Base-by-base conservation (phyloP, 2,113 vertebrate genomes). In the Felis chaus region DNA sequence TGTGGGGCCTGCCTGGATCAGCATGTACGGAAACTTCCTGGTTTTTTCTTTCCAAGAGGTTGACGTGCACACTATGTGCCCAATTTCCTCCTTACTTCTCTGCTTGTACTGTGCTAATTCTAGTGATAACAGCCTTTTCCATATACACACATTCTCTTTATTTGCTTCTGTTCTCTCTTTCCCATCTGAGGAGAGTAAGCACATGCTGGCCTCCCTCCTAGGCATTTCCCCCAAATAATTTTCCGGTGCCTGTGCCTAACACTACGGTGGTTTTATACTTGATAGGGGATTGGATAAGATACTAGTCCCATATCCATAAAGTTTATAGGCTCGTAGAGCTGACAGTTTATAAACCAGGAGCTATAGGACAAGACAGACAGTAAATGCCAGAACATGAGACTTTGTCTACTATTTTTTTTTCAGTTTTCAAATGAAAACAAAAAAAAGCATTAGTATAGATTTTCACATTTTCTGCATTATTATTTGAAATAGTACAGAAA, bases 41-140 rank as follows among this genome's bases (percentile, higher is more conserved):
- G 31, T 19, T 3, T 11, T 92, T 73, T 53, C 39, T 63, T 82
- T 71, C 57, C 39, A 33, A 45, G 66, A 73, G 53, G 41, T 27
- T n/a, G n/a, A 36, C 4, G 9, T n/a, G 10, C 31, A 14, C 27
- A 1, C 4, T 0, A 0, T 3, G 11, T 29, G 33, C 39, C n/a
- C 63, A 7, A 1, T 36, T 89, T 71, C 23, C 36, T 89, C 65
- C 21, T 1, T 21, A 1, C 63, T 48, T 91, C 33, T 7, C 31
- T 16, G 36, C 66, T 57, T 27, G 16, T 12, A 23, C 33, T 33
- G 45, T 1, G 16, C 6, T n/a, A 9, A 21, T 91, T 63, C 76
- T 29, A 36, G 57, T 36, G 27, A 36, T 29, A 2, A 25, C 9
- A 84, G 36, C 4, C n/a, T 78, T 80, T 29, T 5, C 7, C 18